A percentile compares a stretch with the other conserved stretches of the same genome.
phyloP scores from a whole-genome alignment of 2,113 vertebrate genomes.

The Amia ocellicauda region DNA sequence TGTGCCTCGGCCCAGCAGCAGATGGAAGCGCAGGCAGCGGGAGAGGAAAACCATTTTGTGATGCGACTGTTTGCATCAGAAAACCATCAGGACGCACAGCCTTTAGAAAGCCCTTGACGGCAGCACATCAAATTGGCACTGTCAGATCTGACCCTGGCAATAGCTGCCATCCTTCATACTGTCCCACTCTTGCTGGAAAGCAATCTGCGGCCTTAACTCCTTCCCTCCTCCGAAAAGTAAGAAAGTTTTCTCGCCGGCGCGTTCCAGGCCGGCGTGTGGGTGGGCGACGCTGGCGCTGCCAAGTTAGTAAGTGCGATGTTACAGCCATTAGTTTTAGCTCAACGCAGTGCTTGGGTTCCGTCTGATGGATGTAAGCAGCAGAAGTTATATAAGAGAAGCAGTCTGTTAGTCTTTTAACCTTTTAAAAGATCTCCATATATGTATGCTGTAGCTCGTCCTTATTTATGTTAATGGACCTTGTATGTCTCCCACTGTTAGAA shows the following conservation, averaged over 20 bases:
- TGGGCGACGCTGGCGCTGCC: too few species aligned
- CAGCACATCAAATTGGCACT: constrained; percentile 88
- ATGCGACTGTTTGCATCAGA: constrained; percentile 94
- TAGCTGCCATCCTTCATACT: constrained; percentile 62
- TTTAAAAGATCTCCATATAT: too few species aligned
- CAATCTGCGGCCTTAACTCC: constrained; percentile 45
- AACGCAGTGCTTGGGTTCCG: too few species aligned
- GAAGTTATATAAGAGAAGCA: too few species aligned
- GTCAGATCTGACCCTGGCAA: constrained; percentile 85
- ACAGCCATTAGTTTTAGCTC: too few species aligned
- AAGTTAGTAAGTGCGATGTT: too few species aligned
- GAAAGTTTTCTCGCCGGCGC: constrained; percentile 27
- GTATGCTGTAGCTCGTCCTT: too few species aligned
- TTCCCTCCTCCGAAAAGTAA: constrained; percentile 39
- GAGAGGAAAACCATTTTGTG: constrained; percentile 93
- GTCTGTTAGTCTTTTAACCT: too few species aligned
- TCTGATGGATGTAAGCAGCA: too few species aligned
- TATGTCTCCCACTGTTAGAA: too few species aligned
- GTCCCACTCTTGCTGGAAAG: constrained; percentile 24
- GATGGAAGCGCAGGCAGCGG: constrained; percentile 96
- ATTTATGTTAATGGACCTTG: too few species aligned
- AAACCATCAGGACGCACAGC: constrained; percentile 92
- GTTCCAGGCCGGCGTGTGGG: not conserved
- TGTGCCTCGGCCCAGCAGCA: constrained; percentile 92
- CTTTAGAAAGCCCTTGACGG: constrained; percentile 85